A percentile compares a stretch with the other conserved stretches of the same genome.
These are phyloP conservation scores for Lepidocyrtoides sp. DNA, from an alignment of 2,888 invertebrate genomes.

Conservation along the genomic window DNA sequence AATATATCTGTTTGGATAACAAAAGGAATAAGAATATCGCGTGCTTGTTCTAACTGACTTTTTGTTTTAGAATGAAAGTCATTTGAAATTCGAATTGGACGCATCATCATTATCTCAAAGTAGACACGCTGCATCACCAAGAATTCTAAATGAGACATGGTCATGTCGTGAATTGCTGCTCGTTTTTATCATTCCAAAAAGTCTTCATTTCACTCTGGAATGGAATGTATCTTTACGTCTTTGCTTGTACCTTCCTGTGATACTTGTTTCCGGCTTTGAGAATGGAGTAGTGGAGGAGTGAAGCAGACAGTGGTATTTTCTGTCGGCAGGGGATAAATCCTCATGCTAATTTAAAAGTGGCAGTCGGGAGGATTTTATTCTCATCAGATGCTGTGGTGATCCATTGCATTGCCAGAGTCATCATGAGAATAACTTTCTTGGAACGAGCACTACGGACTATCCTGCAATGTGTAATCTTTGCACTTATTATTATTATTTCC, in stretches of 20 bases:
- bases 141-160: constrained; percentile 20
- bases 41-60: neutral
- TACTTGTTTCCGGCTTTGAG: too few relatives aligned
- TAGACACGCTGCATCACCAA: neutral
- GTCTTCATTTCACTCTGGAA: neutral
- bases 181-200: neutral
- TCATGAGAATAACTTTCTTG: constrained; percentile 16
- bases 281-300: too few relatives aligned
- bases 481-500: neutral
- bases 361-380: constrained; percentile 43
- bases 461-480: too few relatives aligned
- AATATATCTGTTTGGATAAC: too few relatives aligned
- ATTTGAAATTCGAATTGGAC: constrained; percentile 19
- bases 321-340: neutral
- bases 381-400: constrained; percentile 45
- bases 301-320: too few relatives aligned
- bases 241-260: neutral
- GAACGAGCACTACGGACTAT: neutral
- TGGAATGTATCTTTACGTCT: constrained; percentile 13
- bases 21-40: too few relatives aligned
- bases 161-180: neutral
- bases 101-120: constrained; percentile 27
- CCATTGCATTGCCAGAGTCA: constrained; percentile 18
- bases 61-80: neutral
- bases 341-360: constrained; percentile 53